A percentile compares a stretch with the other conserved stretches of the same genome.
These are phyloP conservation scores for Nestor notabilis DNA, from an alignment of 2,113 vertebrate genomes.

Conservation along the genomic window DNA sequence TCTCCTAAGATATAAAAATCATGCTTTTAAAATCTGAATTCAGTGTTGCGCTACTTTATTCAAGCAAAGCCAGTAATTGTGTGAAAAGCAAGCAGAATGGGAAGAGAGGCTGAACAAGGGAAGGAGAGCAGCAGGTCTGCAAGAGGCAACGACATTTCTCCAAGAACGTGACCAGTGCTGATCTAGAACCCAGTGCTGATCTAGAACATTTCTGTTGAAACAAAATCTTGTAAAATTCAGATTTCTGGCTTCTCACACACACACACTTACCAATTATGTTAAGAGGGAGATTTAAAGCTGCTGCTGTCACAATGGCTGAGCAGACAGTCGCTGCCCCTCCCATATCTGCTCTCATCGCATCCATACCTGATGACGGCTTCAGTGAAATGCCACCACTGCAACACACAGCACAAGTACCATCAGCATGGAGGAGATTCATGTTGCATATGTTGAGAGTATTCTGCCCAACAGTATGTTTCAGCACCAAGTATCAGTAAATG, in stretches of 20 bases:
- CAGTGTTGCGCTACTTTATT: neutral
- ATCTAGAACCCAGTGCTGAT: neutral
- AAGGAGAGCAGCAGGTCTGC: neutral
- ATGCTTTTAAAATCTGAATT: neutral
- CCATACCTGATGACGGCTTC: constrained; percentile 92
- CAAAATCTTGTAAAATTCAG: neutral
- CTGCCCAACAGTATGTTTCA: neutral
- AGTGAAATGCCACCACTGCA: constrained; percentile 95
- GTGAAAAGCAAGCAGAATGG: neutral
- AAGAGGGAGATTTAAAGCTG: constrained; percentile 86
- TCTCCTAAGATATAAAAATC: neutral
- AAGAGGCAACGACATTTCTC: neutral
- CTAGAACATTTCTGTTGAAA: neutral
- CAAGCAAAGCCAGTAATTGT: neutral
- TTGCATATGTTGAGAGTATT: too few relatives aligned
- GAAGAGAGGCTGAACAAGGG: neutral
- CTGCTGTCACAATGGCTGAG: constrained; percentile 90
- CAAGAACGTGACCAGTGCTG: neutral
- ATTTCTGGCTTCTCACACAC: neutral
- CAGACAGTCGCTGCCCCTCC: constrained; percentile 94
- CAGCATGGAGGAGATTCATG: rapidly evolving
- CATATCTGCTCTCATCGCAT: constrained; percentile 97
- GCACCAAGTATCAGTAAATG: neutral
- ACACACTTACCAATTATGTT: constrained; percentile 87
- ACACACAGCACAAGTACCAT: neutral